Percentiles rank a stretch among this genome's conserved stretches.
These are phyloP conservation scores for Trichoplusia ni DNA, from an alignment of 1,140 invertebrate genomes.

Conservation along the genomic window DNA sequence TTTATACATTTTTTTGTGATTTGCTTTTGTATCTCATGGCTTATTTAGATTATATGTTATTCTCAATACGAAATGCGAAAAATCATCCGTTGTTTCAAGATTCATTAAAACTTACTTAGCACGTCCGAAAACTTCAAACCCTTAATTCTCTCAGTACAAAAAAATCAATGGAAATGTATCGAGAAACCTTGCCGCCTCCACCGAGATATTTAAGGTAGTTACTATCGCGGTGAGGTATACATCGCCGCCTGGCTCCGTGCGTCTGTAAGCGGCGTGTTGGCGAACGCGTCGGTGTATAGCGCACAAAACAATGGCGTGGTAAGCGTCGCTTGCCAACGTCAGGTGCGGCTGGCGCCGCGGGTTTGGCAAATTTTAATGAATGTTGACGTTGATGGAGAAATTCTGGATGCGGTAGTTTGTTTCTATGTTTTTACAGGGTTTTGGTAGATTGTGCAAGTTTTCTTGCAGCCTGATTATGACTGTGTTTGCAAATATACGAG, in stretches of 20 bases:
- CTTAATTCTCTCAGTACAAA: neutral
- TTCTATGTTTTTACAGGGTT: too few species aligned
- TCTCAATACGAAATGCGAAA: too few species aligned
- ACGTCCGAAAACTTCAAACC: too few species aligned
- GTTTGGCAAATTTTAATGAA: constrained; percentile 78
- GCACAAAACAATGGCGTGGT: constrained; percentile 39
- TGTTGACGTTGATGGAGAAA: constrained; percentile 45
- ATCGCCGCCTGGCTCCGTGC: neutral
- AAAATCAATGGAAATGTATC: constrained; percentile 13
- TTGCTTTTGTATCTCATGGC: too few species aligned
- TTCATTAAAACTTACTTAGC: too few species aligned
- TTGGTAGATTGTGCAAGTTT: too few species aligned
- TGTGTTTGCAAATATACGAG: too few species aligned
- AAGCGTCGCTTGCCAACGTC: constrained; percentile 46
- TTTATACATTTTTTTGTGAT: too few species aligned
- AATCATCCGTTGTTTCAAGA: too few species aligned
- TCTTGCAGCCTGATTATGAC: too few species aligned
- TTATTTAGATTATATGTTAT: too few species aligned
- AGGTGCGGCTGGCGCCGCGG: constrained; percentile 64
- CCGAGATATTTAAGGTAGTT: neutral
- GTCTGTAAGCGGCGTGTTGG: constrained; percentile 21
- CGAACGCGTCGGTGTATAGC: constrained; percentile 44
- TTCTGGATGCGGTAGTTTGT: constrained; percentile 46
- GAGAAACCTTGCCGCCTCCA: neutral
- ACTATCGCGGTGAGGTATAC: neutral